Conservation (phyloP, 1,140 invertebrate species). For the Cotesia glomerata region DNA sequence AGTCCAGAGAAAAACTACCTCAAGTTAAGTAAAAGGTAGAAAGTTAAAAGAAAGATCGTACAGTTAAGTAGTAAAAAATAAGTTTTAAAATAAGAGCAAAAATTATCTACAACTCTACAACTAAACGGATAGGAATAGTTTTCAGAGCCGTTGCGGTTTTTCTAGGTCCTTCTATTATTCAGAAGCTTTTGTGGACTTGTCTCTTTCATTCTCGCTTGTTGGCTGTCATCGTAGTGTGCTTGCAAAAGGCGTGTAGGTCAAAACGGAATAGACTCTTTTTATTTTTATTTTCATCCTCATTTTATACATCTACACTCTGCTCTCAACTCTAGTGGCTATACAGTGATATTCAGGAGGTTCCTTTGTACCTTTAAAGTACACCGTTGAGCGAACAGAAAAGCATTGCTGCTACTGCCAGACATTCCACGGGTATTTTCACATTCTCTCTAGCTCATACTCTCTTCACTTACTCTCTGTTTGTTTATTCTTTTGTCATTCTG, state of each 20-base stretch:
- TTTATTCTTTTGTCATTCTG: neutral
- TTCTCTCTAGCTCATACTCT: neutral
- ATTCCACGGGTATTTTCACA: constrained; percentile 12
- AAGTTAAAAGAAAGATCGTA: neutral
- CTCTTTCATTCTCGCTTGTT: constrained; percentile 32
- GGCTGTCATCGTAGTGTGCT: constrained; percentile 3
- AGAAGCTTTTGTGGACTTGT: constrained; percentile 46
- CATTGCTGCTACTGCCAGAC: constrained; percentile 30
- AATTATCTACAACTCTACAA: constrained; percentile 47
- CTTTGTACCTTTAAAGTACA: constrained; percentile 45
- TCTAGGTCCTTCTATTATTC: constrained; percentile 48
- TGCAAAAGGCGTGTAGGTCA: neutral
- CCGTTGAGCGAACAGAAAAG: constrained; percentile 33
- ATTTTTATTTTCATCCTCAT: too few species aligned
- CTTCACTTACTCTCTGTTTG: neutral
- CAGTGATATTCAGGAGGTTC: constrained; percentile 44
- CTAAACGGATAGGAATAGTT: constrained; percentile 42
- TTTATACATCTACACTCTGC: too few species aligned
- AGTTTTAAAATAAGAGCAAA: constrained; percentile 49
- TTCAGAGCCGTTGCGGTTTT: constrained; percentile 43
- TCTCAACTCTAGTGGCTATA: too few species aligned
- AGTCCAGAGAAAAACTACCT: neutral
- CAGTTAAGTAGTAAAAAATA: neutral
- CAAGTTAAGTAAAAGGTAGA: constrained; percentile 24
- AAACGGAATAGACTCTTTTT: too few species aligned